These are phyloP conservation scores for Isichthys henryi DNA, from an alignment of 2,113 vertebrate genomes.

Conservation along the genomic window DNA sequence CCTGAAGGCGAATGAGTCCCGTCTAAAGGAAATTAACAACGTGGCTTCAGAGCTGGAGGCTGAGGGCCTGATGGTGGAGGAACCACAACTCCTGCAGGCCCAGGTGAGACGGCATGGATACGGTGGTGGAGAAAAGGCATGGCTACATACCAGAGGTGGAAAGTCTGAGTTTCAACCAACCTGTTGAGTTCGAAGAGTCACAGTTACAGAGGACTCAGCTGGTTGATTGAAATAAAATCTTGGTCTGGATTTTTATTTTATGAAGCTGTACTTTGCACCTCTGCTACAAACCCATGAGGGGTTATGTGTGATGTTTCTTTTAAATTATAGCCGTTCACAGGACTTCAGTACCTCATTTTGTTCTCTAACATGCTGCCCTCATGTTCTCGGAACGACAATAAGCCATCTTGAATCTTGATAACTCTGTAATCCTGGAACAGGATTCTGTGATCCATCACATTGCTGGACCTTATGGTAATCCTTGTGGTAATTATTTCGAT, in stretches of 20 bases:
- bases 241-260: too few species aligned
- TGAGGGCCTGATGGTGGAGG: slow-evolving; percentile 91
- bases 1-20: slow-evolving; percentile 93
- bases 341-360: too few species aligned
- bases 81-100: slow-evolving; percentile 79
- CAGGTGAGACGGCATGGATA: slow-evolving; percentile 59
- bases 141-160: not conserved
- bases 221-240: too few species aligned
- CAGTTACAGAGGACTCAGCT: too few species aligned
- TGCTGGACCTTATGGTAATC: not conserved
- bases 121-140: not conserved
- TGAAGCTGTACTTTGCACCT: too few species aligned
- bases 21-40: slow-evolving; percentile 94
- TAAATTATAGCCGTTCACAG: too few species aligned
- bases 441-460: not conserved
- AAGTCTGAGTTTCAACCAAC: too few species aligned
- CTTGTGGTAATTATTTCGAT: not conserved
- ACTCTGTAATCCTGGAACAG: not conserved
- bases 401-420: too few species aligned
- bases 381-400: too few species aligned
- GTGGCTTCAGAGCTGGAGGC: slow-evolving; percentile 91
- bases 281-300: not conserved
- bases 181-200: too few species aligned
- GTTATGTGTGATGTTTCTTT: not conserved
- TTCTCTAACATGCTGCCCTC: too few species aligned